Conservation (phyloP, 1,140 invertebrate species). For the Plectrocnemia conspersa region DNA sequence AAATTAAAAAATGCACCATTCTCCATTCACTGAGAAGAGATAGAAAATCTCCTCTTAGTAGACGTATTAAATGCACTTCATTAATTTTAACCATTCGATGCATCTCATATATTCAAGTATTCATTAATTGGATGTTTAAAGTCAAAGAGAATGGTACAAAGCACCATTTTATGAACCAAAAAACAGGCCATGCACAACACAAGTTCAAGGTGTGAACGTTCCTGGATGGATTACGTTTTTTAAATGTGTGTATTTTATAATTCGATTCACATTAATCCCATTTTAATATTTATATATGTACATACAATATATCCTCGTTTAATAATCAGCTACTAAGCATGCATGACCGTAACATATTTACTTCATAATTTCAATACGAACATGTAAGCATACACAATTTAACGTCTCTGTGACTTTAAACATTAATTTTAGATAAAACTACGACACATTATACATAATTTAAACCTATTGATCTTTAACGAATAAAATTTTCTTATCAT, state of each 20-base stretch:
- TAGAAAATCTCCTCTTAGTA: too few species aligned
- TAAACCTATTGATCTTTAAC: background rate
- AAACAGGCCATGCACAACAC: slow-evolving; percentile 35
- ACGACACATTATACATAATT: background rate
- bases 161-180: slow-evolving; percentile 21
- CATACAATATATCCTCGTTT: slow-evolving; percentile 26
- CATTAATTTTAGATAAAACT: background rate
- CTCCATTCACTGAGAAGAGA: too few species aligned
- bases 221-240: slow-evolving; percentile 23
- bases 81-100: too few species aligned
- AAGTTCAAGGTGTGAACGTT: slow-evolving; percentile 32
- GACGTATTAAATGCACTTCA: background rate
- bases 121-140: too few species aligned
- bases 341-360: slow-evolving; percentile 31
- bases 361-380: background rate
- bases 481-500: background rate
- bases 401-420: slow-evolving; percentile 24
- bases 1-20: too few species aligned
- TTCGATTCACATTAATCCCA: slow-evolving; percentile 29
- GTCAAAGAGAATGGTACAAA: slow-evolving; percentile 23
- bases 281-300: slow-evolving; percentile 21
- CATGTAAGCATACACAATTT: slow-evolving; percentile 10
- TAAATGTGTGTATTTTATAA: slow-evolving; percentile 26
- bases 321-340: slow-evolving; percentile 32
- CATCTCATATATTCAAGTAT: too few species aligned